A percentile compares a stretch with the other conserved stretches of the same genome.
phyloP scores from a whole-genome alignment of 2,113 vertebrate genomes.

The Cyprichromis sp. region DNA sequence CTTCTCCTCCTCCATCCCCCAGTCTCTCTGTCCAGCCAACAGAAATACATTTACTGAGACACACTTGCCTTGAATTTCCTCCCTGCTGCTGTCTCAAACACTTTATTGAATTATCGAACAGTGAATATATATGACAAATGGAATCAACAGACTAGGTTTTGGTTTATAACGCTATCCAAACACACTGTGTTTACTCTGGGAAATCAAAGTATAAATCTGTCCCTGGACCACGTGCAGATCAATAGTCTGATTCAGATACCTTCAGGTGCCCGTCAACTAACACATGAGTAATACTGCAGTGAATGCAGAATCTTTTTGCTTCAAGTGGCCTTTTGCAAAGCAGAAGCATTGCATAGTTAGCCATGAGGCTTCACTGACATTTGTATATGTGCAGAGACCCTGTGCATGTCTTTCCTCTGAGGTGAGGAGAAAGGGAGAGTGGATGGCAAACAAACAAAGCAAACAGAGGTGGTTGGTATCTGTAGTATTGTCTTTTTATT shows the following conservation, averaged over 20 bases:
- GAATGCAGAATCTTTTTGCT: background rate
- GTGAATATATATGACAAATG: constrained; percentile 68
- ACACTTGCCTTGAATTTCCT: constrained; percentile 56
- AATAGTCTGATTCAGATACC: constrained; percentile 44
- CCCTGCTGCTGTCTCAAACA: constrained; percentile 61
- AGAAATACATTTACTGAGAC: constrained; percentile 65
- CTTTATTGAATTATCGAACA: constrained; percentile 69
- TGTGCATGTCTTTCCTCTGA: background rate
- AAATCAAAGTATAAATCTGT: constrained; percentile 69
- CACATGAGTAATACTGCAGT: background rate
- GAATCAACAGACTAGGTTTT: constrained; percentile 63
- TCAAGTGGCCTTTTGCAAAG: background rate
- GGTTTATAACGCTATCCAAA: constrained; percentile 65
- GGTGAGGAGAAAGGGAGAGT: background rate
- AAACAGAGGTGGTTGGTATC: background rate
- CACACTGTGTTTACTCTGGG: constrained; percentile 47
- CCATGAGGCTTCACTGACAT: background rate
- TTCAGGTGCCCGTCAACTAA: constrained; percentile 49
- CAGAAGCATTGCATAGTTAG: background rate
- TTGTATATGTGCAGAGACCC: background rate
- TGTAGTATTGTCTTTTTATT: background rate
- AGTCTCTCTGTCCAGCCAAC: constrained; percentile 44
- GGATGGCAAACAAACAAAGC: background rate
- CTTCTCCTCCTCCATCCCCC: constrained; percentile 20
- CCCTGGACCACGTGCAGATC: constrained; percentile 29